Evolutionary conservation across 2,797 vertebrate species (phyloP).

Genomic region (Megalops cyprinoides): DNA sequence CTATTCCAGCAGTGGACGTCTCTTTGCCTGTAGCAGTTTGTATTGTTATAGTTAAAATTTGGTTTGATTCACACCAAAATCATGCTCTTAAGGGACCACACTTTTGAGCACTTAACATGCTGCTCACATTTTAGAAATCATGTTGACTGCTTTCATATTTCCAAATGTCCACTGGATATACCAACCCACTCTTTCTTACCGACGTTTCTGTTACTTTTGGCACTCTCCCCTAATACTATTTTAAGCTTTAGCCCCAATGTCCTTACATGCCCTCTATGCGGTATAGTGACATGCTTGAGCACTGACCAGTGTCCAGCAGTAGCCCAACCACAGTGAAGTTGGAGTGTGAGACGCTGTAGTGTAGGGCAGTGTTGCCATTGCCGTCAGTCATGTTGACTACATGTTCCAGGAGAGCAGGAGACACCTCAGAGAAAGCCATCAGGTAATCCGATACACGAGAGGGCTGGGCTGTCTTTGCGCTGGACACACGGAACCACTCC

Average conservation of each 20-base stretch:
- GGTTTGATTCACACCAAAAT: not conserved
- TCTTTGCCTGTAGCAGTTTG: not conserved
- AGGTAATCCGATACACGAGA: conserved; percentile 81
- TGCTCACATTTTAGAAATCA: not conserved
- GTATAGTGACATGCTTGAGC: not conserved
- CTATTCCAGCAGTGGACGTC: not conserved
- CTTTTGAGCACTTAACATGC: not conserved
- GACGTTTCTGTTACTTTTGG: not conserved
- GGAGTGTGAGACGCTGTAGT: conserved; percentile 97
- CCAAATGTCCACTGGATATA: not conserved
- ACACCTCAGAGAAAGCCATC: conserved; percentile 80
- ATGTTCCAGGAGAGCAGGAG: conserved; percentile 76
- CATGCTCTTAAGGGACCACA: not conserved
- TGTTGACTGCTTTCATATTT: not conserved
- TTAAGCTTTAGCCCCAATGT: not conserved
- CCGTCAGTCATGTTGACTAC: conserved; percentile 91
- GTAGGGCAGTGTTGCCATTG: conserved; percentile 93
- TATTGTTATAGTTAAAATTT: too few species aligned
- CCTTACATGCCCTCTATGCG: not conserved
- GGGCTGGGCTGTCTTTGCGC: conserved; percentile 80
- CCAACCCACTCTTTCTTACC: not conserved
- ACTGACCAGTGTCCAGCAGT: conserved; percentile 87
- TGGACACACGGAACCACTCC: conserved; percentile 94
- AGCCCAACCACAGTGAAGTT: conserved; percentile 88
- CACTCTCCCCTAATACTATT: conserved; percentile 6